Percentiles rank a stretch among this genome's conserved stretches.
phyloP scores from a whole-genome alignment of 2,888 invertebrate genomes.

The Drosophila birchii region DNA sequence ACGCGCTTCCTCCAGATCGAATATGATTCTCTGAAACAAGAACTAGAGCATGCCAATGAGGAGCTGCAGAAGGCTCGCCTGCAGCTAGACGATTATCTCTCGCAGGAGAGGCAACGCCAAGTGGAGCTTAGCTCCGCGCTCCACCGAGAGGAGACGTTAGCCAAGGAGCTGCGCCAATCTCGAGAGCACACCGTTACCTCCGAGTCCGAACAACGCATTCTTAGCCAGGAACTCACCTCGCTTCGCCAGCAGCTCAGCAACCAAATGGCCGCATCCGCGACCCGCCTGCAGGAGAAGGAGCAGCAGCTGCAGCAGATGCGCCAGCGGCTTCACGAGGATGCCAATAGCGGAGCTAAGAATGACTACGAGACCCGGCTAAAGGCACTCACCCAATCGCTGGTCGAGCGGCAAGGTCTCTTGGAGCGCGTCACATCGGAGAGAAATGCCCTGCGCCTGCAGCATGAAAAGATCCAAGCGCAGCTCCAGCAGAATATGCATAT shows the following conservation, averaged over 20 bases:
- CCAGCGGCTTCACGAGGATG: slow-evolving; percentile 46
- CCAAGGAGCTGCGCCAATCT: slow-evolving; percentile 80
- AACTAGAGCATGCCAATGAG: slow-evolving; percentile 71
- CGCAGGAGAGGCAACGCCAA: slow-evolving; percentile 63
- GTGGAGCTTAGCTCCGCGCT: slow-evolving; percentile 58
- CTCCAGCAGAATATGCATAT: slow-evolving; percentile 86
- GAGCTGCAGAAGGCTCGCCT: slow-evolving; percentile 68
- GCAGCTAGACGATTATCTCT: slow-evolving; percentile 71
- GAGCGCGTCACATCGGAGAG: slow-evolving; percentile 93
- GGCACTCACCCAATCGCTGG: slow-evolving; percentile 91
- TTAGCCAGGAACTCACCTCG: slow-evolving; percentile 83
- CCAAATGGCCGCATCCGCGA: slow-evolving; percentile 76
- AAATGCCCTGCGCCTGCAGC: slow-evolving; percentile 92
- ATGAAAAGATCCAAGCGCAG: slow-evolving; percentile 87
- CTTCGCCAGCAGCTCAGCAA: slow-evolving; percentile 84
- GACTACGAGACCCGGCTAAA: slow-evolving; percentile 85
- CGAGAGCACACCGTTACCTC: slow-evolving; percentile 85
- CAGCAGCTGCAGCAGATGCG: slow-evolving; percentile 79
- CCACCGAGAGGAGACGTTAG: slow-evolving; percentile 64
- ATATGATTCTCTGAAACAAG: slow-evolving; percentile 86
- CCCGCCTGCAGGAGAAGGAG: slow-evolving; percentile 78
- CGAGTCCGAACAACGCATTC: slow-evolving; percentile 82
- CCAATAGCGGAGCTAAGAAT: slow-evolving; percentile 71
- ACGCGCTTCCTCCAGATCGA: slow-evolving; percentile 86
- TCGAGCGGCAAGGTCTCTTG: slow-evolving; percentile 93